Percentiles rank a stretch among this genome's conserved stretches.
These are phyloP conservation scores for Megamerina dolium DNA, from an alignment of 2,888 invertebrate genomes.

Conservation along the genomic window DNA sequence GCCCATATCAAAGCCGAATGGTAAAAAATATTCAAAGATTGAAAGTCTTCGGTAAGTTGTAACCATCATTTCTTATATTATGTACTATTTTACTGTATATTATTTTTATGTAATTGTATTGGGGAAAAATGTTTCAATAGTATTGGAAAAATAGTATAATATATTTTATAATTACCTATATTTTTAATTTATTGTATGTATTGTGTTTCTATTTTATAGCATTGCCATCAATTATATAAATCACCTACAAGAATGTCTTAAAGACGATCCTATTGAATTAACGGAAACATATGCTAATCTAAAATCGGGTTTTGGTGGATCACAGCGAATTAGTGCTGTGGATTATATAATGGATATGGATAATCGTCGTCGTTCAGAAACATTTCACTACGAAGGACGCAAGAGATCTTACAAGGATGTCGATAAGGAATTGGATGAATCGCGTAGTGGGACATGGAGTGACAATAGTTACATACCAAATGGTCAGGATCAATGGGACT, in stretches of 20 bases:
- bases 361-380: conserved; percentile 10
- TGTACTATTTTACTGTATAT: too few relatives aligned
- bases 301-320: neutral
- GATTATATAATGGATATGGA: conserved; percentile 22
- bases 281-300: conserved; percentile 19
- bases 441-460: conserved; percentile 22
- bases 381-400: conserved; percentile 16
- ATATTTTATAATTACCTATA: conserved; percentile 1
- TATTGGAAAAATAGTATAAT: too few relatives aligned
- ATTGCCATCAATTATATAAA: conserved; percentile 72
- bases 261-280: conserved; percentile 28
- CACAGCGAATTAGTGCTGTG: conserved; percentile 9
- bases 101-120: too few relatives aligned
- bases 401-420: conserved; percentile 12
- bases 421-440: conserved; percentile 20
- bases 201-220: conserved; percentile 43
- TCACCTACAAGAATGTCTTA: conserved; percentile 56
- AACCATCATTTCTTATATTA: neutral
- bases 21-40: conserved; percentile 81
- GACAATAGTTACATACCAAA: conserved; percentile 20
- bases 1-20: conserved; percentile 72
- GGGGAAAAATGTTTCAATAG: too few relatives aligned
- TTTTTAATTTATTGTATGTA: conserved; percentile 1
- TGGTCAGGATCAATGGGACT: conserved; percentile 23
- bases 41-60: conserved; percentile 65